Evolutionary conservation across 2,797 vertebrate genomes (phyloP).

Genomic region (Ctenopoma multispine): DNA sequence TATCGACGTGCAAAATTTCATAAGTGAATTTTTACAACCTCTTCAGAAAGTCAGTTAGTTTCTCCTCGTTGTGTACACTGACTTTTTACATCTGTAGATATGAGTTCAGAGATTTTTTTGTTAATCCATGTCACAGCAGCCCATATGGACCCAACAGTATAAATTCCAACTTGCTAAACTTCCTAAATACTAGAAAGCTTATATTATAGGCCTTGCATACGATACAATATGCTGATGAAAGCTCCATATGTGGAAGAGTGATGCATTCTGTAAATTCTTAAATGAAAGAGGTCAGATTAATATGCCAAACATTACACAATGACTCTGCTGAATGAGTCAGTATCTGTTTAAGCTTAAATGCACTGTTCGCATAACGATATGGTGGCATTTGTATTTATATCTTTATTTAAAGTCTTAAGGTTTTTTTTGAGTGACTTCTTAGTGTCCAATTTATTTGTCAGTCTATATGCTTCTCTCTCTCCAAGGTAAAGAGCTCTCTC

Average conservation of each 20-base stretch:
- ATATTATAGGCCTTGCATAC: constrained; percentile 1
- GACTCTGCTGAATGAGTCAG: constrained; percentile 31
- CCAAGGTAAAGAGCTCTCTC: constrained; percentile 45
- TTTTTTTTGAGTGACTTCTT: constrained; percentile 14
- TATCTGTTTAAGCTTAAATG: constrained; percentile 14
- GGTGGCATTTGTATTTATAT: neutral
- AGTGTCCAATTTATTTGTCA: neutral
- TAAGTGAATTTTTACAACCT: neutral
- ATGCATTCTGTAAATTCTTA: constrained; percentile 29
- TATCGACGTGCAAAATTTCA: neutral
- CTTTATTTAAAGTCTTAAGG: neutral
- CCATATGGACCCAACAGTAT: neutral
- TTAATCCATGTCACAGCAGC: neutral
- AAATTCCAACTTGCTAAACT: neutral
- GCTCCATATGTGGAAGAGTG: constrained; percentile 23
- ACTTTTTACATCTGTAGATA: too few species aligned
- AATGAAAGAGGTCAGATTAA: constrained; percentile 48
- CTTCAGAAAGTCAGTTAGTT: too few species aligned
- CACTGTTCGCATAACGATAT: neutral
- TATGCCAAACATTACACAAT: constrained; percentile 28
- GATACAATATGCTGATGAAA: too few species aligned
- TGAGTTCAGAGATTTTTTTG: too few species aligned
- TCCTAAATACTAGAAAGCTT: neutral
- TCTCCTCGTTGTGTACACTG: too few species aligned
- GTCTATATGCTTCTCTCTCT: constrained; percentile 3